Evolutionary conservation across 1,140 invertebrate genomes (phyloP).

Genomic region (Magallana angulata): DNA sequence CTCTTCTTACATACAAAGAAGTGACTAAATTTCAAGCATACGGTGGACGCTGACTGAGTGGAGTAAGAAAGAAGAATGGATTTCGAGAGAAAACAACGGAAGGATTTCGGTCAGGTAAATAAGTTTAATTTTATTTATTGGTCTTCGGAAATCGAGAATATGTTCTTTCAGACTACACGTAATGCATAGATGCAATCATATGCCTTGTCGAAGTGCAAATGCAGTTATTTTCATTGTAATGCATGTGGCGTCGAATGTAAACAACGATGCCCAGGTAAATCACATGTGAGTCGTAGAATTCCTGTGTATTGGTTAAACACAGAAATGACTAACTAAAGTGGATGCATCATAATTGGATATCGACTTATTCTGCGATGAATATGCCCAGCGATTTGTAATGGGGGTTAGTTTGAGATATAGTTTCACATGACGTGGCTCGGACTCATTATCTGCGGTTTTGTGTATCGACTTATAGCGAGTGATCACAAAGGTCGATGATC

Average conservation of each 20-base stretch:
- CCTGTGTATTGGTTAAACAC: not conserved
- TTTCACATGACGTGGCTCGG: not conserved
- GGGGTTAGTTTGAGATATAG: no score
- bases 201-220: not conserved
- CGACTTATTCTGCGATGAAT: not conserved
- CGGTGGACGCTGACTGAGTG: not conserved
- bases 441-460: slow-evolving; percentile 23
- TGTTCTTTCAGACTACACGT: not conserved
- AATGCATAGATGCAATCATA: not conserved
- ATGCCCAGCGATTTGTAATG: no score
- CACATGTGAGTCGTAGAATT: not conserved
- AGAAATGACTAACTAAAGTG: not conserved
- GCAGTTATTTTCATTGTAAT: not conserved
- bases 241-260: not conserved
- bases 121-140: not conserved
- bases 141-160: not conserved
- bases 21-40: not conserved
- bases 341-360: not conserved
- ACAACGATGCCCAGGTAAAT: slow-evolving; percentile 1
- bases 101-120: slow-evolving; percentile 29
- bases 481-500: slow-evolving; percentile 10
- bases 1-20: not conserved
- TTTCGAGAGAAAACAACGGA: not conserved
- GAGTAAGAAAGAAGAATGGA: not conserved
- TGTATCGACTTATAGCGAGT: not conserved